phyloP scores from a whole-genome alignment of 1,140 invertebrate species.

The Drosophila lini region DNA sequence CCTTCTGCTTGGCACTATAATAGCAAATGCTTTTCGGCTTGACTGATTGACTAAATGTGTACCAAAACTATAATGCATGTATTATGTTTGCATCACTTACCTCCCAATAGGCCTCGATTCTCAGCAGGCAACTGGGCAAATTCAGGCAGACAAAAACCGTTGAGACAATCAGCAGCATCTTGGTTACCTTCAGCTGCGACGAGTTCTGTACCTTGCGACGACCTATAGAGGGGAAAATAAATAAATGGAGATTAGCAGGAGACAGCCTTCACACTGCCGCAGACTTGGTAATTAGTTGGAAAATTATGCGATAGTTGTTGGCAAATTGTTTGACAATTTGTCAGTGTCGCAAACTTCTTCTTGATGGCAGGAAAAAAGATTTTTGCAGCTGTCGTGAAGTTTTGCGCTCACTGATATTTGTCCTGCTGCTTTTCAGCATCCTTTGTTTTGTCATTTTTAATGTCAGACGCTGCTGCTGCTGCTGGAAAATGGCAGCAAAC shows the following conservation, averaged over 20 bases:
- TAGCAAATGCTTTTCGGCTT: background rate
- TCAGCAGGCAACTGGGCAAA: conserved; percentile 89
- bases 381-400: conserved; percentile 19
- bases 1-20: background rate
- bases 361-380: conserved; percentile 1
- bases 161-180: conserved; percentile 92
- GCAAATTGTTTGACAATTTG: conserved; percentile 48
- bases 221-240: conserved; percentile 29
- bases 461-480: conserved; percentile 21
- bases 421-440: background rate
- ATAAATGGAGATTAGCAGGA: conserved; percentile 9
- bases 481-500: conserved; percentile 37
- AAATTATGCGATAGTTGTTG: conserved; percentile 41
- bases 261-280: conserved; percentile 6
- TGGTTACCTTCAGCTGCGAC: conserved; percentile 90
- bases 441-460: conserved; percentile 37
- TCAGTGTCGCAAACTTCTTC: conserved; percentile 44
- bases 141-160: conserved; percentile 92
- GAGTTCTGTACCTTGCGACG: conserved; percentile 81
- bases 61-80: background rate
- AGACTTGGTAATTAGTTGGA: conserved; percentile 44
- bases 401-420: background rate
- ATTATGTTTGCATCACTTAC: conserved; percentile 80
- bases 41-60: background rate
- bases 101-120: conserved; percentile 87